Evolutionary conservation across 92 coral and sea anemone genomes (phyloP).

Genomic region (Phymanthus crucifer): DNA sequence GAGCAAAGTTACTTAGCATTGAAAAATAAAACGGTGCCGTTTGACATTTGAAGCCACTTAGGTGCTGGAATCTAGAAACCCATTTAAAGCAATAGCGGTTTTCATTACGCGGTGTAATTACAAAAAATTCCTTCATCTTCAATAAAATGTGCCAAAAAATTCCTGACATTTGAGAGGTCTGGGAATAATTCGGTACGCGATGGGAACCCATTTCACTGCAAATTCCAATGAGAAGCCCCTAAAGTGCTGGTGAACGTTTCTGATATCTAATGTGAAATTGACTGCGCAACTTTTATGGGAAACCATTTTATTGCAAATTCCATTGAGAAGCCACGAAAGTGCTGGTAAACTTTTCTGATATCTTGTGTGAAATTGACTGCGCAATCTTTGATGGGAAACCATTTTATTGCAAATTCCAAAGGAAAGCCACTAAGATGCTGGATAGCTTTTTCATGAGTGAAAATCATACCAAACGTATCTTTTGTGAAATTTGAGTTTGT

Average conservation of each 20-base stretch:
- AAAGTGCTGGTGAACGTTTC: too few relatives aligned
- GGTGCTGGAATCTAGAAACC: too few relatives aligned
- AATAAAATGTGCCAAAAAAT: not conserved
- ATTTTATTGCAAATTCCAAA: too few relatives aligned
- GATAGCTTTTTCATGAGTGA: not conserved
- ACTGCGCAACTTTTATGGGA: too few relatives aligned
- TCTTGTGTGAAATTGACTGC: too few relatives aligned
- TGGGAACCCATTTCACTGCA: not conserved
- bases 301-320: too few relatives aligned
- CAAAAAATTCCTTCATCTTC: not conserved
- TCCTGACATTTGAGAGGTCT: not conserved
- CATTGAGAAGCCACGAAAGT: too few relatives aligned
- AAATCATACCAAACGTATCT: not conserved
- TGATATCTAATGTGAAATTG: too few relatives aligned
- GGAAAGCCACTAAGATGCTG: not conserved
- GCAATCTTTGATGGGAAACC: too few relatives aligned
- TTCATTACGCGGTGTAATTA: not conserved
- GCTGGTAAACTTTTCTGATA: too few relatives aligned
- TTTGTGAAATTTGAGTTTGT: not conserved
- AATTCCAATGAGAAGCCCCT: not conserved
- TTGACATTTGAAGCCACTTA: conserved; percentile 11
- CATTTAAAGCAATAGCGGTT: not conserved
- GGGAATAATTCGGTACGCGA: not conserved
- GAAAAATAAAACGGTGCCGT: not conserved
- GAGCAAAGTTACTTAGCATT: not conserved